These are phyloP conservation scores for Drosophila cognata DNA, from an alignment of 2,888 invertebrate species.

Conservation along the genomic window DNA sequence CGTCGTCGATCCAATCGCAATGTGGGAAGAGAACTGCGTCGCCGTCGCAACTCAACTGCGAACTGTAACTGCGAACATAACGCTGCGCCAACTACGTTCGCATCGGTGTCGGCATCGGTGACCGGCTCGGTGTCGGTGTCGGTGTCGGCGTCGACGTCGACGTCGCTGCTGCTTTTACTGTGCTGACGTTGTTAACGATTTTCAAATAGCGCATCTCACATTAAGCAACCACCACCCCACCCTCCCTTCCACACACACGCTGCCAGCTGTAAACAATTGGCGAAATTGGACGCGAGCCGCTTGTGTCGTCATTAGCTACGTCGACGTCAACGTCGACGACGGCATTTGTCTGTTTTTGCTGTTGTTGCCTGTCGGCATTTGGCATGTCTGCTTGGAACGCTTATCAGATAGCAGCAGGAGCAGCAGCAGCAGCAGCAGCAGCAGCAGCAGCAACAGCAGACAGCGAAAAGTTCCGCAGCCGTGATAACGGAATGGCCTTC, in stretches of 20 bases:
- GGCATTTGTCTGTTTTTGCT: constrained; percentile 40
- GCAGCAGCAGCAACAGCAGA: constrained; percentile 4
- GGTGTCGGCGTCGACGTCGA: neutral
- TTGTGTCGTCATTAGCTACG: constrained; percentile 59
- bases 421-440: constrained; percentile 16
- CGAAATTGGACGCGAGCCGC: constrained; percentile 37
- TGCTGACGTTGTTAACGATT: constrained; percentile 72
- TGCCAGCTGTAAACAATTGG: constrained; percentile 10
- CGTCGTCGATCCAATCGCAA: constrained; percentile 33
- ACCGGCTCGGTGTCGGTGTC: neutral
- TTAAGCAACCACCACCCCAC: neutral
- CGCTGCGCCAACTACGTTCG: constrained; percentile 26
- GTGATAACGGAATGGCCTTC: constrained; percentile 26
- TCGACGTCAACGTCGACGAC: constrained; percentile 17
- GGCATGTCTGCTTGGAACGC: constrained; percentile 36
- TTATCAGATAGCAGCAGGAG: constrained; percentile 41
- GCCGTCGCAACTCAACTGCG: constrained; percentile 54
- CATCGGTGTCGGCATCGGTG: neutral
- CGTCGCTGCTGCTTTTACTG: constrained; percentile 11
- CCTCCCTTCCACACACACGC: neutral
- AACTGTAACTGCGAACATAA: constrained; percentile 45
- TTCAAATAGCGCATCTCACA: constrained; percentile 54
- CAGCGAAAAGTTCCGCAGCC: constrained; percentile 30
- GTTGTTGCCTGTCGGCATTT: constrained; percentile 22
- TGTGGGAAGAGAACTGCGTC: constrained; percentile 42